phyloP scores from a whole-genome alignment of 2,888 invertebrate genomes.

The Polyommatus iphigenia region DNA sequence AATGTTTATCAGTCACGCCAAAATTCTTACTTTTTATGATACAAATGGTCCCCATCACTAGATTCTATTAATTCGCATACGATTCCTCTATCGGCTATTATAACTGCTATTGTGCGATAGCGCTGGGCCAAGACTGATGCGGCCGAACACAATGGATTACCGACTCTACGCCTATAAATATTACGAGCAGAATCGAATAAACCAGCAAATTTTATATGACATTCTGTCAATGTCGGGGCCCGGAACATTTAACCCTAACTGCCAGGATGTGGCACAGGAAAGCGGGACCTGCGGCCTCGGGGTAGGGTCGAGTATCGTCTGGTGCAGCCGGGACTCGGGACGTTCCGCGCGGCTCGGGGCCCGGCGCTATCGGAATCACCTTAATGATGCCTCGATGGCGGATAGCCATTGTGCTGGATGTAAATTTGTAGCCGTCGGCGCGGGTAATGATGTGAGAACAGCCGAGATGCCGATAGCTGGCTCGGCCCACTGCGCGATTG shows the following conservation, averaged over 20 bases:
- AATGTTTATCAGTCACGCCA: neutral
- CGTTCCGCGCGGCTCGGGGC: constrained; percentile 53
- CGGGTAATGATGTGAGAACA: constrained; percentile 81
- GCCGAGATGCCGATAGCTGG: constrained; percentile 68
- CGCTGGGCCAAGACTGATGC: constrained; percentile 65
- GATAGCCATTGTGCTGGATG: constrained; percentile 81
- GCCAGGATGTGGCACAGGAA: constrained; percentile 45
- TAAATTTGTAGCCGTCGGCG: constrained; percentile 81
- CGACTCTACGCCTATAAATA: constrained; percentile 51
- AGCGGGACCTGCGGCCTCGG: constrained; percentile 44
- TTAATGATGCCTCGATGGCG: constrained; percentile 81
- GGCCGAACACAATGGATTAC: constrained; percentile 52
- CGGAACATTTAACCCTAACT: constrained; percentile 52
- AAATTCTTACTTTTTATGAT: neutral
- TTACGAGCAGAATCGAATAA: constrained; percentile 44
- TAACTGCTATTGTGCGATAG: constrained; percentile 72
- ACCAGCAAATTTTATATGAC: constrained; percentile 66
- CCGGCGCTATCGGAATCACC: constrained; percentile 81
- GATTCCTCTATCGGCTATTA: constrained; percentile 68
- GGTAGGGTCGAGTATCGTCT: constrained; percentile 54
- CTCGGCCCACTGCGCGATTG: constrained; percentile 38
- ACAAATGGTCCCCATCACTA: constrained; percentile 6
- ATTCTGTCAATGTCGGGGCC: constrained; percentile 59
- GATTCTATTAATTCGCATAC: constrained; percentile 34
- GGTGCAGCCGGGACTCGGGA: constrained; percentile 46